Evolutionary conservation across 2,888 invertebrate species (phyloP).

Genomic region (Synanthedon tipuliformis): DNA sequence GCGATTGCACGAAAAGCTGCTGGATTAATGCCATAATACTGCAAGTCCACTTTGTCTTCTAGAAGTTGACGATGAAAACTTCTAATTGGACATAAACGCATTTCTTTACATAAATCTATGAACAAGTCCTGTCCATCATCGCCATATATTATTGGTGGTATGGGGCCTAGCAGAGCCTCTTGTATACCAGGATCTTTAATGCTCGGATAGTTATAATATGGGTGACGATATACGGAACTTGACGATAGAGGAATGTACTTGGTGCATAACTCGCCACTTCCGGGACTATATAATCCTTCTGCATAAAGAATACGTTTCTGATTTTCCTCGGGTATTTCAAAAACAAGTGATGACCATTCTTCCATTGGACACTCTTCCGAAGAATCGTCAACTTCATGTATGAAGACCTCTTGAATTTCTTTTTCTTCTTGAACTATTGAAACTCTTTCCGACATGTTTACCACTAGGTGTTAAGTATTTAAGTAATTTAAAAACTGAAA

Average conservation of each 20-base stretch:
- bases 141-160: constrained; percentile 17
- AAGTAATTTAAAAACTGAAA: too few species aligned
- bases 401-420: constrained; percentile 3
- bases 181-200: constrained; percentile 27
- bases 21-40: constrained; percentile 23
- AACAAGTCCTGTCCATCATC: constrained; percentile 35
- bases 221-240: constrained; percentile 24
- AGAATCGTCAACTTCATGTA: constrained; percentile 9
- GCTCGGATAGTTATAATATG: constrained; percentile 26
- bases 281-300: constrained; percentile 25
- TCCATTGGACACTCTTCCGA: constrained; percentile 22
- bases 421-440: background rate
- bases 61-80: constrained; percentile 23
- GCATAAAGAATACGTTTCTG: constrained; percentile 18
- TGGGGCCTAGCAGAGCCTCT: constrained; percentile 22
- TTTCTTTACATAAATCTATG: constrained; percentile 23
- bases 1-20: constrained; percentile 23
- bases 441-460: background rate
- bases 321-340: constrained; percentile 7
- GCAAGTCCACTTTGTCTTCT: constrained; percentile 12
- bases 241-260: constrained; percentile 29
- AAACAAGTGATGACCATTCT: constrained; percentile 20
- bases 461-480: background rate
- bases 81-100: constrained; percentile 18
- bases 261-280: constrained; percentile 32